Conservation (phyloP, 2,888 invertebrate genomes). For the Sphinx pinastri region DNA sequence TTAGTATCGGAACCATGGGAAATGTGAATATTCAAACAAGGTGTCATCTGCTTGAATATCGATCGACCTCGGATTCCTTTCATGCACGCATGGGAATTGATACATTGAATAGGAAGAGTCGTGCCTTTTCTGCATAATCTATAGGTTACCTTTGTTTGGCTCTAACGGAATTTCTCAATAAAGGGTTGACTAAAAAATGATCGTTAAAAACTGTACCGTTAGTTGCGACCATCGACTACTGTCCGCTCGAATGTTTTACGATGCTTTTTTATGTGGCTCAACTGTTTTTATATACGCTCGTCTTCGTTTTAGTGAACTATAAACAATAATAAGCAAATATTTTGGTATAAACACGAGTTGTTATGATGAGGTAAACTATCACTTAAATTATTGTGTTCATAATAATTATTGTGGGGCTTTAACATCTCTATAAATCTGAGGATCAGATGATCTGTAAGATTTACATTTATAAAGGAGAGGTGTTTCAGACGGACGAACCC, state of each 20-base stretch:
- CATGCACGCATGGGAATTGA: slow-evolving; percentile 79
- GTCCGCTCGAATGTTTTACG: slow-evolving; percentile 48
- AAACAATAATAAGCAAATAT: slow-evolving; percentile 36
- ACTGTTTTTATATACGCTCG: slow-evolving; percentile 32
- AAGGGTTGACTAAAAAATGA: slow-evolving; percentile 70
- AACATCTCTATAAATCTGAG: too few relatives aligned
- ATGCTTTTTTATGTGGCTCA: slow-evolving; percentile 23
- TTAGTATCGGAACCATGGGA: slow-evolving; percentile 77
- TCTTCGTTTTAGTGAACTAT: slow-evolving; percentile 33
- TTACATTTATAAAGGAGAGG: too few relatives aligned
- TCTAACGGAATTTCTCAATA: slow-evolving; percentile 70
- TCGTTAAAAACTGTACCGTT: slow-evolving; percentile 76
- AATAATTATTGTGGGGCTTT: not conserved
- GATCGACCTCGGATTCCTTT: slow-evolving; percentile 76
- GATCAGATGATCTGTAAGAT: too few relatives aligned
- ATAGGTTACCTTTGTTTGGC: slow-evolving; percentile 64
- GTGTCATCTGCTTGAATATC: slow-evolving; percentile 84
- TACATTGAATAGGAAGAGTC: slow-evolving; percentile 79
- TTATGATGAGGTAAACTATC: not conserved
- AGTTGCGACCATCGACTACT: slow-evolving; percentile 57
- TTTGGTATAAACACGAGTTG: not conserved
- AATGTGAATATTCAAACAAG: slow-evolving; percentile 83
- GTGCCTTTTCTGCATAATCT: slow-evolving; percentile 81
- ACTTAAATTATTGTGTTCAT: not conserved
- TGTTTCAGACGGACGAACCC: too few relatives aligned